Conservation (phyloP, 2,888 invertebrate species). For the Torymus aiolomorphi region DNA sequence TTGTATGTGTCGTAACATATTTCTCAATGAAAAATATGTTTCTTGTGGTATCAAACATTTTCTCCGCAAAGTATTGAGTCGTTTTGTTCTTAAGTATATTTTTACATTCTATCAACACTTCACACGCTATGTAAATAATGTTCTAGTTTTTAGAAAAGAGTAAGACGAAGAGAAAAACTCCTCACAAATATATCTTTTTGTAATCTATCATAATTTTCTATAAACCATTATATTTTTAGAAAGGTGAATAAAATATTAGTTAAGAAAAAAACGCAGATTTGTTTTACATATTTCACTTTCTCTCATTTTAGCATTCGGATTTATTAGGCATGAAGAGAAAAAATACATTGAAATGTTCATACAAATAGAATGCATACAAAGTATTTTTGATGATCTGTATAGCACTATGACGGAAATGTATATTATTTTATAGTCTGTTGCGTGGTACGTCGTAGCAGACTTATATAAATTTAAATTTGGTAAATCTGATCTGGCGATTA, state of each 20-base stretch:
- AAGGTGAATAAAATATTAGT: constrained; percentile 47
- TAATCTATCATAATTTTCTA: constrained; percentile 30
- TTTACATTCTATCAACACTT: constrained; percentile 26
- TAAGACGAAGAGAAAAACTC: constrained; percentile 12
- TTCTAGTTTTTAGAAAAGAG: constrained; percentile 21
- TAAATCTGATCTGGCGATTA: constrained; percentile 18
- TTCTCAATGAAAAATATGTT: constrained; percentile 24
- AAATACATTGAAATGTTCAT: constrained; percentile 58
- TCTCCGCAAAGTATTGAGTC: constrained; percentile 30
- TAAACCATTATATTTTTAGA: constrained; percentile 27
- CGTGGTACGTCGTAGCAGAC: constrained; percentile 34
- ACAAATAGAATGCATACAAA: constrained; percentile 61
- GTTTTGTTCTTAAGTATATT: constrained; percentile 27
- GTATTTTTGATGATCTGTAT: constrained; percentile 57
- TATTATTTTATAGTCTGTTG: constrained; percentile 48
- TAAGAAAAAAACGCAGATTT: constrained; percentile 30
- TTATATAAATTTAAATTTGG: constrained; percentile 36
- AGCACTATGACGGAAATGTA: constrained; percentile 43
- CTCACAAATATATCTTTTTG: constrained; percentile 27
- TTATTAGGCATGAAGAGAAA: constrained; percentile 60
- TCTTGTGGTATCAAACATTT: constrained; percentile 11
- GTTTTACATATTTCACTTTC: constrained; percentile 1
- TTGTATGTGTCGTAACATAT: constrained; percentile 15
- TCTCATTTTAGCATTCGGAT: constrained; percentile 56
- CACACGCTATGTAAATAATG: constrained; percentile 38